Evolutionary conservation across 2,888 invertebrate species (phyloP).

Genomic region (Microplitis manilae): DNA sequence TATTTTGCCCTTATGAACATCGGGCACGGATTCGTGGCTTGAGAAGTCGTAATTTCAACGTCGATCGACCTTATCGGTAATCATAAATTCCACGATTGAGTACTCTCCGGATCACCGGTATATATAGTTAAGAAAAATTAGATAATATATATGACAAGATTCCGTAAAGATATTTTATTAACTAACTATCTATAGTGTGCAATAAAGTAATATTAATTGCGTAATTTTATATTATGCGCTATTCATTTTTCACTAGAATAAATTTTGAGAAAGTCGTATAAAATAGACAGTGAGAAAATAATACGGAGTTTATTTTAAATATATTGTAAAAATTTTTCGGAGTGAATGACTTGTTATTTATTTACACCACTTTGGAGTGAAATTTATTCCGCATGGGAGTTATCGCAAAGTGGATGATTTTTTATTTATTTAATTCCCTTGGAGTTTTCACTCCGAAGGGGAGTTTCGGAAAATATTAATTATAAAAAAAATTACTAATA

Average conservation of each 20-base stretch:
- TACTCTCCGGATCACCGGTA: conserved; percentile 22
- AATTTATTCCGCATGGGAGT: too few species aligned
- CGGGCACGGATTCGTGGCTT: conserved; percentile 17
- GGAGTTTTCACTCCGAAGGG: too few species aligned
- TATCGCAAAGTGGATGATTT: too few species aligned
- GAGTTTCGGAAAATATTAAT: too few species aligned
- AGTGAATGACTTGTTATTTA: too few species aligned
- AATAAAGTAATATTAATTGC: not conserved
- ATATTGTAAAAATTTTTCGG: too few species aligned
- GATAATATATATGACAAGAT: conserved; percentile 1
- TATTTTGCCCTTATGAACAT: conserved; percentile 13
- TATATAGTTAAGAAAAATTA: conserved; percentile 23
- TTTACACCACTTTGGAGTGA: too few species aligned
- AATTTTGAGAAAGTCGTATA: too few species aligned
- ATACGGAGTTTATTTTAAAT: too few species aligned
- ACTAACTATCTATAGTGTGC: not conserved
- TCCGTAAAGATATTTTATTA: not conserved
- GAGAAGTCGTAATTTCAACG: conserved; percentile 21
- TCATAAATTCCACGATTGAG: conserved; percentile 38
- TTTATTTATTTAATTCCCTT: too few species aligned
- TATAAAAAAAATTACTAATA: too few species aligned
- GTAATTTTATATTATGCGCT: not conserved
- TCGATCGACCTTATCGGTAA: conserved; percentile 37
- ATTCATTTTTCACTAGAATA: not conserved
- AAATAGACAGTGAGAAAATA: too few species aligned